Evolutionary conservation across 2,888 invertebrate species (phyloP), one percentile per base, ranked within the genome.

Genomic region (Girardia tigrina): DNA sequence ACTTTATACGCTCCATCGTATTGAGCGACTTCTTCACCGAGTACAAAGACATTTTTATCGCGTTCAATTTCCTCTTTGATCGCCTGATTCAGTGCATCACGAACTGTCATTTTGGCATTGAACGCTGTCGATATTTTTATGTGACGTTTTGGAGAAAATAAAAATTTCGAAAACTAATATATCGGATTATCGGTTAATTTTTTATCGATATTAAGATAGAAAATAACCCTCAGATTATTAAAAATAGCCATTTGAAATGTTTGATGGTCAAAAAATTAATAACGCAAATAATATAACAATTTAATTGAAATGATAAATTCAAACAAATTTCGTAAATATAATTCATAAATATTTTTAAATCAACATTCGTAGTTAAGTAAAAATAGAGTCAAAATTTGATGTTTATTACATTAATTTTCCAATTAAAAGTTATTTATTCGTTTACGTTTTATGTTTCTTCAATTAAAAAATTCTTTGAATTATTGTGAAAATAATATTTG

Each of bases 1-100:
- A 87, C 87, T 83, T 88, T 88, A 83, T 97, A 97, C 72, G 95
- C 94, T 78, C 97, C 97, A 83, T 97, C 95, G 82, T 95, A 97
- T 85, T 91, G 89, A n/a, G 95, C 97, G 0, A 98, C 97, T 86
- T 98, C 98, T 85, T 98, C 97, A 56, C 97, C 98, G 78, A 95
- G 81, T 69, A 94, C 82, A 83, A 94, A 94, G 4, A 85, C 85
- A 72, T 81, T 82, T 27, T 94, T 92, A 83, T 98, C 97, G 77
- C 90, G 88, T 80, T 90, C 89, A 88, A 98, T 90, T 86, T 98
- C 98, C 83, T 98, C 97, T 83, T 97, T 95, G 82, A 98, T 87
- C 0, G 97, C 98, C 77, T 90, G 88, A 86, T 97, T 97, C 75
- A 98, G 86, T 76, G 97, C 97, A 89, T 98, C 98, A 82, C 98